These are phyloP conservation scores for Drosophila helvetica DNA, from an alignment of 2,888 invertebrate genomes.

Conservation along the genomic window DNA sequence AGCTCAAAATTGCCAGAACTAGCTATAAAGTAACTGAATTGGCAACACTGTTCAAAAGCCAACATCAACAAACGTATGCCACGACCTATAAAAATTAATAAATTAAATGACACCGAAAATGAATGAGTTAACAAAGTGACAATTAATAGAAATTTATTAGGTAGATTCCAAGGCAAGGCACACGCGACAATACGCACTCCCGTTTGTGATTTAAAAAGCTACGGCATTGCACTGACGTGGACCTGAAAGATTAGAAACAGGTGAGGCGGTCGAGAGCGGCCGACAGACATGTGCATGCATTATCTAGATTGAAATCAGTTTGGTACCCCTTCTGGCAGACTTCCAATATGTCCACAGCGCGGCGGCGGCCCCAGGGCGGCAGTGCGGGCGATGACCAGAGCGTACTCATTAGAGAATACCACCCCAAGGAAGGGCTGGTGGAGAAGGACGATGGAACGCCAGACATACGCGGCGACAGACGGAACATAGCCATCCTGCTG, in stretches of 20 bases:
- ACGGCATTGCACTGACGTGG: conserved; percentile 32
- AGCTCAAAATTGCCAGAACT: no score
- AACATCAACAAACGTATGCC: conserved; percentile 35
- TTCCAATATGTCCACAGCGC: conserved; percentile 29
- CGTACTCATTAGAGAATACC: conserved; percentile 15
- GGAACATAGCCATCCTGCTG: conserved; percentile 93
- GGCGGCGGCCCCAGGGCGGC: conserved; percentile 27
- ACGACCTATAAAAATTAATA: conserved; percentile 13
- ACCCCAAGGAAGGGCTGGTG: not conserved
- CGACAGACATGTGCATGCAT: not conserved
- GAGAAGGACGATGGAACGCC: conserved; percentile 73
- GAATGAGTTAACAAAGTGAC: not conserved
- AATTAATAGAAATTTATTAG: no score
- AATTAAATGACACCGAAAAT: conserved; percentile 3
- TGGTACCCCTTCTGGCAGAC: not conserved
- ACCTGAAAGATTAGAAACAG: conserved; percentile 37
- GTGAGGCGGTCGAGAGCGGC: conserved; percentile 14
- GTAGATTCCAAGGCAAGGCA: not conserved
- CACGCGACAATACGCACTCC: no score
- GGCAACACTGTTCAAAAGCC: no score
- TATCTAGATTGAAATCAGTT: not conserved
- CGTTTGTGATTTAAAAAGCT: not conserved
- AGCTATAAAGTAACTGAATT: no score
- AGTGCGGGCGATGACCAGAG: conserved; percentile 20
- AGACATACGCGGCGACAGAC: conserved; percentile 89